Evolutionary conservation across 2,113 vertebrate genomes (phyloP).

Genomic region (Trachemys scripta): DNA sequence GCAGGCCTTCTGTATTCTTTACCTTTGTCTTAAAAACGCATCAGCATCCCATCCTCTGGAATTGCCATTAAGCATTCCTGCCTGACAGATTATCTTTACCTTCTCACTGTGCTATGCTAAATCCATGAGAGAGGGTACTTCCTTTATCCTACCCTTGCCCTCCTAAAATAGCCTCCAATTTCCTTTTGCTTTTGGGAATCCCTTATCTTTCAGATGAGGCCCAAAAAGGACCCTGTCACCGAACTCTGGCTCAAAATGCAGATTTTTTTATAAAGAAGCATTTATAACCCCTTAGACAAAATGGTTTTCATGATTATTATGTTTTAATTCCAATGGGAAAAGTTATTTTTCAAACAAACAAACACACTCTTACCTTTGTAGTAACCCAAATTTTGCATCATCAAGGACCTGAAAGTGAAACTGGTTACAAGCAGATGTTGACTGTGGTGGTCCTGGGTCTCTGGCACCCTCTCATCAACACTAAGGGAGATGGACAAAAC

Average conservation of each 20-base stretch:
- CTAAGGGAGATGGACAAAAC: no score
- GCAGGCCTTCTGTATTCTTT: neutral
- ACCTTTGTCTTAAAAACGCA: neutral
- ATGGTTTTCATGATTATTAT: neutral
- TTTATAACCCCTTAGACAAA: neutral
- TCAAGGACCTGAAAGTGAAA: neutral
- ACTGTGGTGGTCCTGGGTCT: neutral
- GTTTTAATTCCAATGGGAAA: neutral
- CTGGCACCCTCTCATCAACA: no score
- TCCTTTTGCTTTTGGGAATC: neutral
- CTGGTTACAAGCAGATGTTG: neutral
- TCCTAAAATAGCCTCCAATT: neutral
- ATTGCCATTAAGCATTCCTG: neutral
- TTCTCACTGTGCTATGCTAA: neutral
- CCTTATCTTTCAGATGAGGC: neutral
- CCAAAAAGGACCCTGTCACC: neutral
- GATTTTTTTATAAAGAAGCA: neutral
- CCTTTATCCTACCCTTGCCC: neutral
- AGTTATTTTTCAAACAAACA: neutral
- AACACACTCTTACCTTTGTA: neutral
- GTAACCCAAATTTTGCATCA: neutral
- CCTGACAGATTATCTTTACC: neutral
- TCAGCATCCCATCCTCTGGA: neutral
- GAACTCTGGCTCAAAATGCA: neutral
- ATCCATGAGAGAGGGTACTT: slow-evolving; percentile 23